These are phyloP conservation scores for Parapristionchus giblindavisi DNA, from an alignment of 2,888 invertebrate genomes.

Conservation along the genomic window DNA sequence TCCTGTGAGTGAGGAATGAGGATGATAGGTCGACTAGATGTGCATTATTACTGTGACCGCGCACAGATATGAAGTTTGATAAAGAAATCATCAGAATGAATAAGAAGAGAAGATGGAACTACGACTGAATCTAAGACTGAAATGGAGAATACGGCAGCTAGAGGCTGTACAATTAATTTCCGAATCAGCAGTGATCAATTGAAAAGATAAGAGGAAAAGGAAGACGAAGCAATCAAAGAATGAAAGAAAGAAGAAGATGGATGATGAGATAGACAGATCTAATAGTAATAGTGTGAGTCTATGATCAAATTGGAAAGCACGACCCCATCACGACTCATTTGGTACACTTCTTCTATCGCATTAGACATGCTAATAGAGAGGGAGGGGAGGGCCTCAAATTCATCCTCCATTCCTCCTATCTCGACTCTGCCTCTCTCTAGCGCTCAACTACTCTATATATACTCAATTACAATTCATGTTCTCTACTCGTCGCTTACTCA, in stretches of 20 bases:
- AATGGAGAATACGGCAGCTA: neutral
- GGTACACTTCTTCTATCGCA: neutral
- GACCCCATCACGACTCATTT: slow-evolving; percentile 13
- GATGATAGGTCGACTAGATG: neutral
- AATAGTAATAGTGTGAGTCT: no score
- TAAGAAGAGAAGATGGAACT: neutral
- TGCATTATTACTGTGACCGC: slow-evolving; percentile 21
- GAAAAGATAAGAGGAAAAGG: neutral
- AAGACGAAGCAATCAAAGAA: slow-evolving; percentile 5
- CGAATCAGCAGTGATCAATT: slow-evolving; percentile 18
- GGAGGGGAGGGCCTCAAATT: slow-evolving; percentile 17
- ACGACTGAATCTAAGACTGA: slow-evolving; percentile 1
- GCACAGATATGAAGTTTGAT: slow-evolving; percentile 24
- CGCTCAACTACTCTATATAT: slow-evolving; percentile 3
- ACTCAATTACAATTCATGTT: no score
- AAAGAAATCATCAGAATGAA: neutral
- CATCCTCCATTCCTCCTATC: neutral
- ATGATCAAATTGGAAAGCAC: no score
- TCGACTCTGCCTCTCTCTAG: neutral
- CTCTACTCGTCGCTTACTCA: slow-evolving; percentile 8
- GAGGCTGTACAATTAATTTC: slow-evolving; percentile 37
- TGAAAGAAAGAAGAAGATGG: neutral
- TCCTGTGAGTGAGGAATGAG: neutral
- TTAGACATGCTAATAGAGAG: slow-evolving; percentile 6
- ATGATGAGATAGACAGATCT: neutral